Base-by-base conservation (phyloP, 2,797 vertebrate species). In the Tangara arthus region DNA sequence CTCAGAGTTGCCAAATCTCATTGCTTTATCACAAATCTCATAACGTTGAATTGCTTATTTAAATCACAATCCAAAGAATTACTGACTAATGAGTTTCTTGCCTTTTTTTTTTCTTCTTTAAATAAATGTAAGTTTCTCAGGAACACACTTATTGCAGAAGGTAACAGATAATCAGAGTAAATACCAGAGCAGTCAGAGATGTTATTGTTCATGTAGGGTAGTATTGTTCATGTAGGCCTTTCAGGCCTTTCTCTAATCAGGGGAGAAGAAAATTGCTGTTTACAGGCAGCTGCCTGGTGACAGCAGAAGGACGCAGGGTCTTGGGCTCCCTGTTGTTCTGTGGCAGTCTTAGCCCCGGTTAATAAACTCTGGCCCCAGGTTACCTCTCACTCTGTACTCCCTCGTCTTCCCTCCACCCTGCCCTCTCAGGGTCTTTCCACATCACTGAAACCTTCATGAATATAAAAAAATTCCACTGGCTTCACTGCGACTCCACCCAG, bases 11-110 rank as follows among this genome's bases (percentile, higher is more conserved):
- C 68, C 83, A 82, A 73, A 90, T 89, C 50, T 79, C 71, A 73
- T 35, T 72, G 78, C 56, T 84, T 89, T 81, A 90, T 84, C 87
- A 76, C 27, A 61, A 46, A 86, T 94, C 80, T 92, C 61, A 41
- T 46, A 71, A 84, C 6, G 32, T 37, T 85, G 75, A 85, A 82
- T 50, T 0, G 2, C 30, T 81, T 90, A 77, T 66, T 90, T 89
- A 89, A 94, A 84, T 22, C 42, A 57, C 10, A 89, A 23, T 46
- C 76, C 35, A 73, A 95, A 87, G 75, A 85, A 77, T 73, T 69
- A 60, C 26, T 47, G 41, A 82, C 35, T 72, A 94, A 86, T 26
- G 34, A 66, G 30, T 60, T 86, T 61, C 34, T 47, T 68, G 39
- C 16, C 14, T 11, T 11, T 59, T 47, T 59, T 47, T n/a, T 28